Evolutionary conservation across 23 tunicate genomes (phyloP), one percentile per base, ranked within the genome.

Genomic region (Pegea sp.): DNA sequence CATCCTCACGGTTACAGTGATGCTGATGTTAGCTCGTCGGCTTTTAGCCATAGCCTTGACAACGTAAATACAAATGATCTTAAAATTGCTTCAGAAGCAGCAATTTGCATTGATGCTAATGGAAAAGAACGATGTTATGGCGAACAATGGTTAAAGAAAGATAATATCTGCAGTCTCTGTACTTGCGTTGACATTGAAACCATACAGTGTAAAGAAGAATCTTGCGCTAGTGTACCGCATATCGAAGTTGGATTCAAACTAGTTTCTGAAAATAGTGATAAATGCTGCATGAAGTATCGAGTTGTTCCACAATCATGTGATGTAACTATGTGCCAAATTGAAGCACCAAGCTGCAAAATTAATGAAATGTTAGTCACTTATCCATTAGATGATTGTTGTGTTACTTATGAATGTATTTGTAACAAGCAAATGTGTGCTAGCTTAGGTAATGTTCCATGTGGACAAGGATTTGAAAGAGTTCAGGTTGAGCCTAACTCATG

Each of bases 371-470:
- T 79, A n/a, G 60, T 48, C 31, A 60, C 48, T 1, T 71, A 65
- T 56, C 73, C 79, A 29, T 42, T 64, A 1, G 93, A 79, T 34
- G 61, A 65, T 54, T 76, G 88, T 38, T 76, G 88, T 28, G 56
- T 69, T 11, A 76, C 88, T 33, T 76, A 76, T 49, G 88, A 76
- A 61, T 76, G 88, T 48, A 59, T 68, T 2, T 76, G 88, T 31
- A 46, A 76, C 58, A 38, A 28, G 5, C 29, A 29, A 3, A 68
- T 66, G 20, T 76, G 88, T 48, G 53, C 62, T 1, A 21, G 29
- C 4, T 29, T 76, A 30, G 53, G 29, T 11, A 62, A 38, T 18
- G 52, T 66, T 1, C 62, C 69, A 25, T 76, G 88, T 31, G 69
- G 70, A 2, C 50, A 68, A 27, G 88, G 88, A 18, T 59, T 61